phyloP scores from a whole-genome alignment of 2,888 invertebrate species.

The Hofmannophila pseudospretella region DNA sequence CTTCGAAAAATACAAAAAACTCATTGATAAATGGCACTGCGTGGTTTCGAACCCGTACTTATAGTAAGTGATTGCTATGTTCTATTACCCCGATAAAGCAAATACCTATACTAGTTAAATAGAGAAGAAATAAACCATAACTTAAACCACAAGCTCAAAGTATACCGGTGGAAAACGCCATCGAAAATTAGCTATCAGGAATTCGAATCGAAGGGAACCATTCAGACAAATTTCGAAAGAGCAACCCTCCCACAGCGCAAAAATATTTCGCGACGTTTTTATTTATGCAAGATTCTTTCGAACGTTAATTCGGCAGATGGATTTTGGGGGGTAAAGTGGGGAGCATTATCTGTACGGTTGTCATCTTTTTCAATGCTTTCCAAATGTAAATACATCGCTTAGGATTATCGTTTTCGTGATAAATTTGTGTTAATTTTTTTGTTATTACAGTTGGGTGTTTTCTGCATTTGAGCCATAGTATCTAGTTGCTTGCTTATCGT shows the following conservation, averaged over 20 bases:
- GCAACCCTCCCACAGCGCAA: constrained; percentile 2
- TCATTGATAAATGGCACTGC: too few relatives aligned
- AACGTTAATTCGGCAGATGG: constrained; percentile 63
- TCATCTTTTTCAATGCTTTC: constrained; percentile 25
- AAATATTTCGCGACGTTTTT: constrained; percentile 37
- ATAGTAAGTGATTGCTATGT: too few relatives aligned
- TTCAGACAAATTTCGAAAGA: not conserved
- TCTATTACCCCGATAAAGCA: too few relatives aligned
- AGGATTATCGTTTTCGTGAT: constrained; percentile 19
- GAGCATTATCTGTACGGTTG: constrained; percentile 26
- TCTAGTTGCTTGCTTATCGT: too few relatives aligned
- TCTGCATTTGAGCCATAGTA: too few relatives aligned
- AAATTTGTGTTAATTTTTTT: constrained; percentile 4
- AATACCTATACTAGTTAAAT: too few relatives aligned
- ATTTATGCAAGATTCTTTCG: constrained; percentile 48
- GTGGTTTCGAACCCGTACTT: too few relatives aligned
- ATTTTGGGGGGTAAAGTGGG: constrained; percentile 38
- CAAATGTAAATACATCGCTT: constrained; percentile 23
- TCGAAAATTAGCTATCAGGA: constrained; percentile 1
- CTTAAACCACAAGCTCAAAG: too few relatives aligned
- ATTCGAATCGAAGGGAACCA: not conserved
- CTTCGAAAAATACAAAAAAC: too few relatives aligned
- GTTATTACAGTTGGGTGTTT: too few relatives aligned
- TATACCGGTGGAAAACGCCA: not conserved
- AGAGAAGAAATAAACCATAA: not conserved